Evolutionary conservation across 2,797 vertebrate genomes (phyloP).

Genomic region (Hemibagrus guttatus): DNA sequence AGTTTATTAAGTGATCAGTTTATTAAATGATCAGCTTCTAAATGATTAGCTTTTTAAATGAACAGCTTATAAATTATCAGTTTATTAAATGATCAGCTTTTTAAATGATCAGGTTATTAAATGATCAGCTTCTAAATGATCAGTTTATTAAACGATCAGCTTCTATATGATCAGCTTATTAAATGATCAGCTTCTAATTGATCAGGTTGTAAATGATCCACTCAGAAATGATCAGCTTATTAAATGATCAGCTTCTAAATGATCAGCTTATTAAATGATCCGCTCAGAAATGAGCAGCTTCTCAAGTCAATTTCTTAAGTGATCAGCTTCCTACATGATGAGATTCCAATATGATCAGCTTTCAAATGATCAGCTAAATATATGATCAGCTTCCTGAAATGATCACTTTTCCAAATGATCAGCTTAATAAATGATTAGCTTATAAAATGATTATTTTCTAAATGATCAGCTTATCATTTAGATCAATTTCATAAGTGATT

Average conservation of each 20-base stretch:
- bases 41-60: neutral
- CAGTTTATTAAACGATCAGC: neutral
- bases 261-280: too few species aligned
- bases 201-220: neutral
- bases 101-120: neutral
- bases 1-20: neutral
- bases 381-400: neutral
- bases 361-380: neutral
- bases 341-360: too few species aligned
- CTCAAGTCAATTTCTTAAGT: too few species aligned
- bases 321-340: too few species aligned
- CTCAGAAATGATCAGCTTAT: neutral
- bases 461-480: neutral
- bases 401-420: neutral
- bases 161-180: neutral
- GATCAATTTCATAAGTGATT: neutral
- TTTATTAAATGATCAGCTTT: neutral
- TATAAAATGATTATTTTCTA: neutral
- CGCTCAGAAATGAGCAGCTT: too few species aligned
- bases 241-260: neutral
- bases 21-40: neutral
- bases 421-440: neutral
- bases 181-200: neutral
- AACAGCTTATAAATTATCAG: neutral
- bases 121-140: neutral